Evolutionary conservation across 2,888 invertebrate genomes (phyloP), one percentile per base, ranked within the genome.

Genomic region (Cephus pygmeus): DNA sequence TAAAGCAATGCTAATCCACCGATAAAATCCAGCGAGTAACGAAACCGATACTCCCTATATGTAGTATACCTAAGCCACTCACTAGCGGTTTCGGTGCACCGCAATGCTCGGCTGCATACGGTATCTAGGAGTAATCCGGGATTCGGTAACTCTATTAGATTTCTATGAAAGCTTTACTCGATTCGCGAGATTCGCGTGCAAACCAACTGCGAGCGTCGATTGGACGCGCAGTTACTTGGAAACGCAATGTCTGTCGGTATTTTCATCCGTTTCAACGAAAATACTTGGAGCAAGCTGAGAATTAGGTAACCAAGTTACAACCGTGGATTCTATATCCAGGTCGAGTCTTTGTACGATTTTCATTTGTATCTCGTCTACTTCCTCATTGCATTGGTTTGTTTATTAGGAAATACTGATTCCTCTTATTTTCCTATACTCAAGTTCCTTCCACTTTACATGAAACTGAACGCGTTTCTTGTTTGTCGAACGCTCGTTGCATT

Each of bases 1-100:
- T 90, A 90, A 90, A 90, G 87, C 88, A 88, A 90, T 90, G 90
- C 88, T 90, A 90, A 90, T 90, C 90, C 88, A 86, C 85, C 88
- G 88, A 89, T 90, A 89, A 90, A 90, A 88, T 88, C 89, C 88
- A 81, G 85, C 87, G 85, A 87, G 85, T 86, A 84, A 86, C 85
- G 84, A 23, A 84, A 84, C 83, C 34, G 15, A 71, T 71, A 34
- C 33, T 71, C 12, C 33, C 71, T 56, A 23, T 56, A 56, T 9
- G 56, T 9, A 23, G 23, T 23, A 71, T 71, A 31, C 33, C 31
- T 31, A 71, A 12, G 71, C 71, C 31, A 31, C 34, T 74, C 79
- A 73, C 69, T 77, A 71, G 77, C 76, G 80, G 77, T 77, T 83
- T 81, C 77, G 79, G 82, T 81, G 83, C 82, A 85, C 86, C 86